phyloP scores from a whole-genome alignment of 2,113 vertebrate genomes.

The Atrichornis clamosus region DNA sequence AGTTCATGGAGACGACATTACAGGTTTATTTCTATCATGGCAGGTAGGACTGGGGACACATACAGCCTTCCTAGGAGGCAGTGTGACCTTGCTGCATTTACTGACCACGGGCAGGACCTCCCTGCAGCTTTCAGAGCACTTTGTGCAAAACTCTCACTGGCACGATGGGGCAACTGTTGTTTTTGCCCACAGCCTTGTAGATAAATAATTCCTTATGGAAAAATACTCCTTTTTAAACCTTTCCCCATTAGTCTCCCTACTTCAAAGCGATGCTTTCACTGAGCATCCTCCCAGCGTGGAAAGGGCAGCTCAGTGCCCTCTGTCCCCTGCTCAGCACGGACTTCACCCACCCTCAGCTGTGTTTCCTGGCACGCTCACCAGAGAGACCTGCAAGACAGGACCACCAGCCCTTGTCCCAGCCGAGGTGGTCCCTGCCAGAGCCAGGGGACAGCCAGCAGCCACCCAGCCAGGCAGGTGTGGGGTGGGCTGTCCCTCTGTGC shows the following conservation, averaged over 20 bases:
- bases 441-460: neutral
- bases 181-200: neutral
- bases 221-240: neutral
- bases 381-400: neutral
- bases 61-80: neutral
- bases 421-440: neutral
- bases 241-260: neutral
- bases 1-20: accelerated
- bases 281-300: neutral
- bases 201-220: neutral
- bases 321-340: neutral
- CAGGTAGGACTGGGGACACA: neutral
- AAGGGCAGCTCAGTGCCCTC: neutral
- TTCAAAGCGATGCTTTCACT: neutral
- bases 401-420: neutral
- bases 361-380: neutral
- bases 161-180: neutral
- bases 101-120: neutral
- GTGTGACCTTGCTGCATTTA: neutral
- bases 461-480: neutral
- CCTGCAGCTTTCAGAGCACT: neutral
- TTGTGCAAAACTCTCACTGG: neutral
- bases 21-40: neutral
- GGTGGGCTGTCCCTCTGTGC: neutral
- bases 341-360: neutral